These are phyloP conservation scores for Amblyteles armatorius DNA, from an alignment of 2,888 invertebrate genomes.

Conservation along the genomic window DNA sequence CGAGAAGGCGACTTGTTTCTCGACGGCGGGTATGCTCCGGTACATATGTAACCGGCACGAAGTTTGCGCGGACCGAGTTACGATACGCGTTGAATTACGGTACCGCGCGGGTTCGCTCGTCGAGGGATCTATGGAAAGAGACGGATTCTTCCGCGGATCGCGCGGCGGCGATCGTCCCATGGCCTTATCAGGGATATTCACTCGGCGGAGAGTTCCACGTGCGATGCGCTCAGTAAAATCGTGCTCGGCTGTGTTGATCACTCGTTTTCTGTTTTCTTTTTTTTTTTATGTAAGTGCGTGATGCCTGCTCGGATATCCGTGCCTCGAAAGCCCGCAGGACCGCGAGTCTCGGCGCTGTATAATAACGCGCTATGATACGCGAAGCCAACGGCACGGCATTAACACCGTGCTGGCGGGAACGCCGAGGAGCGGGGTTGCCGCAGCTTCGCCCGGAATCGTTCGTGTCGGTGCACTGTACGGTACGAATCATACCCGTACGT, in stretches of 20 bases:
- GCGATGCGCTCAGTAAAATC: constrained; percentile 19
- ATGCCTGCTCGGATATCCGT: constrained; percentile 52
- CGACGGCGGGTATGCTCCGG: neutral
- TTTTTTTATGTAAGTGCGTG: neutral
- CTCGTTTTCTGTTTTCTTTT: neutral
- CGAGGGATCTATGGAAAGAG: neutral
- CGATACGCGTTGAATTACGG: constrained; percentile 13
- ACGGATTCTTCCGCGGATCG: neutral
- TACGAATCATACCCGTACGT: neutral
- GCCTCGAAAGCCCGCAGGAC: constrained; percentile 23
- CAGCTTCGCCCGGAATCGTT: neutral
- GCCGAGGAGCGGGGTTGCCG: neutral
- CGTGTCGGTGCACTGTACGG: constrained; percentile 6
- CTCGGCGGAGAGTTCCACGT: constrained; percentile 39
- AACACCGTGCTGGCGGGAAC: constrained; percentile 24
- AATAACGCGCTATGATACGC: neutral
- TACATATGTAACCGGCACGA: neutral
- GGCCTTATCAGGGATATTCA: neutral
- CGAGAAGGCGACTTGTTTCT: neutral
- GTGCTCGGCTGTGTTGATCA: constrained; percentile 1
- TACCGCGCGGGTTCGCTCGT: constrained; percentile 10
- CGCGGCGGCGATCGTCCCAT: constrained; percentile 23
- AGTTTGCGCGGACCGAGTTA: neutral
- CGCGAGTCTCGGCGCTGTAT: neutral
- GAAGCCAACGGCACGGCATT: constrained; percentile 16